Evolutionary conservation across 2,888 invertebrate genomes (phyloP).

Genomic region (Drosophila mimica): DNA sequence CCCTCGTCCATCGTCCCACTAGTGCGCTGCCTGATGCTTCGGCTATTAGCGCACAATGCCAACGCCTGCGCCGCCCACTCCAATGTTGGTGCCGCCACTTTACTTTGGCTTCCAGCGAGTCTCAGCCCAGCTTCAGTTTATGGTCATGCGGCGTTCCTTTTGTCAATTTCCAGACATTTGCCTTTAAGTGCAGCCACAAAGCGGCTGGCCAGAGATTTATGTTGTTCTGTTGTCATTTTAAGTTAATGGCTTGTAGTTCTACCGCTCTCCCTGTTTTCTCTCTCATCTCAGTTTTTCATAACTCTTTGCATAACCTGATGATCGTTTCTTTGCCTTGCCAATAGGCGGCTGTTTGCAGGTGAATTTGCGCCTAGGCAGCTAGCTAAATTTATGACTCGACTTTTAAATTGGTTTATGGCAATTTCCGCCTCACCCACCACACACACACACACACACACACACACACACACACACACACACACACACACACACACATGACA

Average conservation of each 20-base stretch:
- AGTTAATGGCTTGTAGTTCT: slow-evolving; percentile 82
- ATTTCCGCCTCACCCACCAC: slow-evolving; percentile 54
- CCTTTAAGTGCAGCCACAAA: slow-evolving; percentile 62
- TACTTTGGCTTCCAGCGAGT: slow-evolving; percentile 8
- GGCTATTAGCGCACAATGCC: slow-evolving; percentile 71
- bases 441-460: slow-evolving; percentile 20
- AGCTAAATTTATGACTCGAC: slow-evolving; percentile 64
- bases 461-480: slow-evolving; percentile 5
- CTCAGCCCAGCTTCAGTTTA: slow-evolving; percentile 33
- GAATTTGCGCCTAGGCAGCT: slow-evolving; percentile 53
- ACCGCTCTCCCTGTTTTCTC: slow-evolving; percentile 20
- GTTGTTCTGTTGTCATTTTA: slow-evolving; percentile 81
- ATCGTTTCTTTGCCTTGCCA: slow-evolving; percentile 44
- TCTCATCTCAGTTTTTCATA: slow-evolving; percentile 45
- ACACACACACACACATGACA: background rate
- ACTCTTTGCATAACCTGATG: slow-evolving; percentile 61
- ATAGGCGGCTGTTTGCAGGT: slow-evolving; percentile 61
- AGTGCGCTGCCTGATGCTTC: slow-evolving; percentile 35
- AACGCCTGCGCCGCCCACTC: slow-evolving; percentile 63
- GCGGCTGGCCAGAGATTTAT: slow-evolving; percentile 76
- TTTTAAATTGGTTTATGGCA: slow-evolving; percentile 73
- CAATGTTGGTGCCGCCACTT: slow-evolving; percentile 26
- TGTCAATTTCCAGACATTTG: slow-evolving; percentile 74
- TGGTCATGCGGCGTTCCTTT: slow-evolving; percentile 59
- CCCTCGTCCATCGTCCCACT: slow-evolving; percentile 12